Conservation (phyloP, 1,140 invertebrate species). For the Drosophila nigrodunni region DNA sequence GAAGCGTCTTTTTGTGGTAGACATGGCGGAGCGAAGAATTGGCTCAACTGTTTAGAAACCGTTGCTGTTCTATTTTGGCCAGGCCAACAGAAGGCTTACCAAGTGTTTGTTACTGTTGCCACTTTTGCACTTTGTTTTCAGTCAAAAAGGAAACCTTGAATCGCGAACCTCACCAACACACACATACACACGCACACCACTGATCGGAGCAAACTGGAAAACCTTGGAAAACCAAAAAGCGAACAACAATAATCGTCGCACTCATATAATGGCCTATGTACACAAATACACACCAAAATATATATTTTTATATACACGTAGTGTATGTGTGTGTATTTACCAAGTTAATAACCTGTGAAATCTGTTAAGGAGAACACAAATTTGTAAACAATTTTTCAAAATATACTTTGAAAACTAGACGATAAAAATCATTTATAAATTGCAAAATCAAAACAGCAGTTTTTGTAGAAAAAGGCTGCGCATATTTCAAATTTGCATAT, state of each 20-base stretch:
- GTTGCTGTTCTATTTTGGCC: conserved; percentile 82
- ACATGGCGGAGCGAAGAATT: not conserved
- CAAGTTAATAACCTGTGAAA: not conserved
- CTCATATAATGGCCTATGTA: conserved; percentile 11
- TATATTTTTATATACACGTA: conserved; percentile 1
- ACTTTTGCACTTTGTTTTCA: conserved; percentile 35
- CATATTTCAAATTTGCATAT: no score
- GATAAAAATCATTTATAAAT: no score
- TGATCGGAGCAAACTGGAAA: conserved; percentile 73
- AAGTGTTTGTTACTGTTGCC: conserved; percentile 22
- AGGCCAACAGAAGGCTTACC: conserved; percentile 73
- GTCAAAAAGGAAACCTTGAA: conserved; percentile 70
- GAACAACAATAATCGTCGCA: conserved; percentile 43
- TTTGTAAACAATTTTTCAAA: no score
- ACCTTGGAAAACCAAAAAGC: conserved; percentile 77
- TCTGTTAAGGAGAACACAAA: not conserved
- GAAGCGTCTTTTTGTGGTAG: not conserved
- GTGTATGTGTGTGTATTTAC: not conserved
- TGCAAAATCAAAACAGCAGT: no score
- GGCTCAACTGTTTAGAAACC: conserved; percentile 73
- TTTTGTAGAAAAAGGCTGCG: no score
- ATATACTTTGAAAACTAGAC: no score
- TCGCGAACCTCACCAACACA: conserved; percentile 19
- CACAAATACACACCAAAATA: not conserved
- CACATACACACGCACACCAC: conserved; percentile 7